These are phyloP conservation scores for Liodrosophila aerea DNA, from an alignment of 2,888 invertebrate species.

Conservation along the genomic window DNA sequence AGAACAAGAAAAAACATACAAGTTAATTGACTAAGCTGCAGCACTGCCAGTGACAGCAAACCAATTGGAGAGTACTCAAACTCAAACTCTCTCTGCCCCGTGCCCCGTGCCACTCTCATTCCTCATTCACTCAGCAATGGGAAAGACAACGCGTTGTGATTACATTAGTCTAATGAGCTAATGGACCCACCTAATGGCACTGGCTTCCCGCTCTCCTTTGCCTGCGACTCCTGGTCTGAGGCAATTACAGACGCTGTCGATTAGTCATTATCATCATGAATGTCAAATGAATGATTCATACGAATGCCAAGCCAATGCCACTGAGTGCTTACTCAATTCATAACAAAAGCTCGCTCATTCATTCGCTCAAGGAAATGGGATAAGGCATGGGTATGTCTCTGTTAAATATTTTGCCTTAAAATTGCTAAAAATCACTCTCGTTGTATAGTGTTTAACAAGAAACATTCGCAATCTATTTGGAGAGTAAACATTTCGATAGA, in stretches of 20 bases:
- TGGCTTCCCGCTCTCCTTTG: not conserved
- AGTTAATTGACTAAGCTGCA: conserved; percentile 29
- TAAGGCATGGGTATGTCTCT: no score
- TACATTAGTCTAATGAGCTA: conserved; percentile 66
- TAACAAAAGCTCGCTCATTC: not conserved
- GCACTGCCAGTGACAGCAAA: conserved; percentile 15
- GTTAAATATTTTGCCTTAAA: no score
- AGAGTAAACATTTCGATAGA: no score
- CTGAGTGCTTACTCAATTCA: conserved; percentile 3
- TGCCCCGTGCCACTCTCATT: no score
- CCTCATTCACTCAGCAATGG: not conserved
- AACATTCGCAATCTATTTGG: no score
- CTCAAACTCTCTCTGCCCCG: no score
- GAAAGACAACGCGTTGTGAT: conserved; percentile 41
- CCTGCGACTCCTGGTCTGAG: not conserved
- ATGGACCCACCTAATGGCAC: conserved; percentile 30
- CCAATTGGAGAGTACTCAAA: not conserved
- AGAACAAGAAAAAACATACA: conserved; percentile 4
- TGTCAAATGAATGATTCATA: conserved; percentile 53
- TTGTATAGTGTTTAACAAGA: no score
- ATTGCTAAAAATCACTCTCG: no score
- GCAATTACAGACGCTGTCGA: conserved; percentile 44
- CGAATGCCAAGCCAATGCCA: conserved; percentile 20
- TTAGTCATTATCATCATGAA: conserved; percentile 48
- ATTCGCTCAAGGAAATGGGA: no score